A percentile compares a stretch with the other conserved stretches of the same genome.
These are phyloP conservation scores for Strongylocentrotus purpuratus DNA, from an alignment of 35 echinoderm and acorn worm species.

Conservation along the genomic window DNA sequence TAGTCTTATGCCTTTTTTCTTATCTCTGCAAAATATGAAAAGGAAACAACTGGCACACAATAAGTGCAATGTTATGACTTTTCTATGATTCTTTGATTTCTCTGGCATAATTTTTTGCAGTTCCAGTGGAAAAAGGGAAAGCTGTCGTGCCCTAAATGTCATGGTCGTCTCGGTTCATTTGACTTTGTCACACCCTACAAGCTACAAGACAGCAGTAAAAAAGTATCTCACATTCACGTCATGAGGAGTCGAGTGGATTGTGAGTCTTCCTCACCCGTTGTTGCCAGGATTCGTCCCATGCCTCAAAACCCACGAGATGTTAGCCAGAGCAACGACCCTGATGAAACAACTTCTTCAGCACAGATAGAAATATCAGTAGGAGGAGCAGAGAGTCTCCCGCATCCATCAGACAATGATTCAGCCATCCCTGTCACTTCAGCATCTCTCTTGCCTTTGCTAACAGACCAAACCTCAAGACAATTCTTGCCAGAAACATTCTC, in stretches of 20 bases:
- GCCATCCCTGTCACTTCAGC: neutral
- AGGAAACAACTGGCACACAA: neutral
- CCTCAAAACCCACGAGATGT: neutral
- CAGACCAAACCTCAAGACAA: neutral
- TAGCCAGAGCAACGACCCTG: neutral
- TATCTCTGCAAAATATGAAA: too few relatives aligned
- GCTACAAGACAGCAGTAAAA: neutral
- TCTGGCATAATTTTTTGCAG: constrained; percentile 50
- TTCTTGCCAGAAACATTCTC: constrained; percentile 32
- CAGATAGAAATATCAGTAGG: neutral
- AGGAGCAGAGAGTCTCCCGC: neutral
- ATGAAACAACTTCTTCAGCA: neutral
- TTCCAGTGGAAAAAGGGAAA: constrained; percentile 86
- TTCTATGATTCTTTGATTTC: neutral
- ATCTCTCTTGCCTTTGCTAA: neutral
- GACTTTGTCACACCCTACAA: constrained; percentile 76
- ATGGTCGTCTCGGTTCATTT: constrained; percentile 86
- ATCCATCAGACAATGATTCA: neutral
- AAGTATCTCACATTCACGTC: constrained; percentile 70
- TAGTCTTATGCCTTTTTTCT: too few relatives aligned
- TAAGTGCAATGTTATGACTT: neutral
- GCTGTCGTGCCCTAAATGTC: constrained; percentile 80
- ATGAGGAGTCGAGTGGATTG: constrained; percentile 76
- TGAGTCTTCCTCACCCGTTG: constrained; percentile 33
- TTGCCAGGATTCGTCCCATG: constrained; percentile 60